Evolutionary conservation across 2,113 vertebrate genomes (phyloP), one percentile per base, ranked within the genome.

Genomic region (Cettia cetti): DNA sequence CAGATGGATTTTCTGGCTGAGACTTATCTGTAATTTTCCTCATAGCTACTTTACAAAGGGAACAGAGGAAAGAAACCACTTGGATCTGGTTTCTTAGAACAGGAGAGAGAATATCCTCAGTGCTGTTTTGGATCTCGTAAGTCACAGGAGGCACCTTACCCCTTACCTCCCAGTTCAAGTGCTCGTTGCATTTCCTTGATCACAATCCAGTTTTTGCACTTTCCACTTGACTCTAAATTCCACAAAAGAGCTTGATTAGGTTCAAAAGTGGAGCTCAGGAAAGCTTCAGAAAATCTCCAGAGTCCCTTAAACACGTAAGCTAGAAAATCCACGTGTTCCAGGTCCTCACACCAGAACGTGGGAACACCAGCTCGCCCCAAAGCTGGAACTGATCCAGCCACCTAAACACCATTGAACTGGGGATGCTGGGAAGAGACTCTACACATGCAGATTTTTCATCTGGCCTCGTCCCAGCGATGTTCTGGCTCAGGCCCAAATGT

Each of bases 1-100:
- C 95, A 97, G 96, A 97, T 97, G 96, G 96, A 52, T 94, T 97
- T 97, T 78, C 96, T 97, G 95, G 96, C 96, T 94, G 80, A 96
- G 92, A 78, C 44, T 94, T 86, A 40, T 81, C 91, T 95, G 92
- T 54, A 97, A 90, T 96, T 96, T 95, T 94, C 95, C 92, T 97
- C 80, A 70, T 83, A 94, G 92, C 72, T 95, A 93, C 92, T 97
- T 94, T 52, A 94, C 92, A 94, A 88, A 93, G 60, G 60, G 91
- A 97, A 92, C 68, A 96, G 80, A 94, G 94, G 39, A 92, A 90
- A 95, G 94, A 94, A 93, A 96, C 65, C 86, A 78, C 56, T 96
- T 93, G 95, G 83, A 94, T 95, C 80, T 83, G 64, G 52, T 94
- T 97, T 92, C 77, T 54, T 66, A 86, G 80, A 91, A 68, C 50